Base-by-base conservation (phyloP, 2,797 vertebrate species). In the Melanotaenia parkinsoni region DNA sequence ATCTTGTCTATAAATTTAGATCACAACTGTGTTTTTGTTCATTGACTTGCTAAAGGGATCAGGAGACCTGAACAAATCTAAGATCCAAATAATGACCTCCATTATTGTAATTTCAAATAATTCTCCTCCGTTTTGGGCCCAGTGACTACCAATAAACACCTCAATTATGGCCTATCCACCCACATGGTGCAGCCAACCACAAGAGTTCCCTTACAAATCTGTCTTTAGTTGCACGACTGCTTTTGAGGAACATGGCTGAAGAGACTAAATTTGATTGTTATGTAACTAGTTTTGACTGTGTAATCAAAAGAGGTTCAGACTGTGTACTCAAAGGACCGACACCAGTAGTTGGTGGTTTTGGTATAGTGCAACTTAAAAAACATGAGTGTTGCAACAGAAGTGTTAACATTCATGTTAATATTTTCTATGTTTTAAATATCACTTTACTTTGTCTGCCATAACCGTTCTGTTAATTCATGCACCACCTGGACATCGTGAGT, bases 61-160 rank as follows among this genome's bases (percentile, higher is more conserved):
- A 62, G 70, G 50, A 63, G 51, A 79, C 58, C 54, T 63, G n/a
- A 64, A 22, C 2, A 33, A 72, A 75, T 67, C 43, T 67, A 24
- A 79, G 64, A 76, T 74, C 59, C 43, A 64, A 80, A 82, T 87
- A 85, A 83, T 77, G 63, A 86, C 71, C 76, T 79, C 57, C 56
- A 81, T 90, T 85, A 85, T 45, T 72, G 77, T 33, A 83, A 85
- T 88, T 88, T 84, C 5, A 74, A 87, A 72, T 81, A 81, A 74
- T 87, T 85, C 33, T 57, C 66, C 50, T 22, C 45, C 60, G 75
- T 83, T 84, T 83, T 66, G 40, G 76, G 47, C 65, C n/a, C 66
- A 80, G 84, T 79, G 43, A 81, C 56, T 45, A 61, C 70, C 47
- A 85, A 85, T 88, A 88, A 89, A 87, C 77, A 82, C 62, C 33